Evolutionary conservation across 2,113 vertebrate genomes (phyloP).

Genomic region (Centropus unirufus): DNA sequence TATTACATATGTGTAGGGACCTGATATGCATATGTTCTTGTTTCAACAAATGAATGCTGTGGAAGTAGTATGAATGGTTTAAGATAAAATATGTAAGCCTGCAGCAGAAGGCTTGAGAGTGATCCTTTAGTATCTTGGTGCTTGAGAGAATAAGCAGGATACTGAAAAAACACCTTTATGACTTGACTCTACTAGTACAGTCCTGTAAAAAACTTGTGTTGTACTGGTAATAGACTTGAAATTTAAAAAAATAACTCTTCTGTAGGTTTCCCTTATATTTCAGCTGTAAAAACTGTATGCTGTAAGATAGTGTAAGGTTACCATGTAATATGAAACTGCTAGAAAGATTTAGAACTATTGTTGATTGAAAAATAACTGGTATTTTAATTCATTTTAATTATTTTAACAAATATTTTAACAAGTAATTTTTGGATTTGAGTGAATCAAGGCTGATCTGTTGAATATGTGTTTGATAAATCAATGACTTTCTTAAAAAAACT

Average conservation of each 20-base stretch:
- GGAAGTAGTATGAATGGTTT: not conserved
- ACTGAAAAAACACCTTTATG: not conserved
- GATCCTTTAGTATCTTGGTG: not conserved
- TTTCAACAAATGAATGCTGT: not conserved
- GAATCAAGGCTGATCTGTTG: not conserved
- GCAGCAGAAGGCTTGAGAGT: not conserved
- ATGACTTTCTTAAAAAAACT: not conserved
- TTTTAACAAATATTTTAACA: too few species aligned
- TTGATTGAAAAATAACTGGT: not conserved
- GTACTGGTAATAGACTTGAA: not conserved
- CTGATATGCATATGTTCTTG: not conserved
- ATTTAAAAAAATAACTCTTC: not conserved
- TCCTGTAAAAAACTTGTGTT: not conserved
- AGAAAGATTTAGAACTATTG: not conserved
- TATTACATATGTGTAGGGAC: not conserved
- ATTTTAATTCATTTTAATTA: too few species aligned
- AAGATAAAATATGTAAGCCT: not conserved
- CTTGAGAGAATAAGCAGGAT: not conserved
- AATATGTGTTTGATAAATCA: not conserved
- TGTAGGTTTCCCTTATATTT: not conserved
- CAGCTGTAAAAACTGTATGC: not conserved
- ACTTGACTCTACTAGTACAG: not conserved
- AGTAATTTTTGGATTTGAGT: not conserved
- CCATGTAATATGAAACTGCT: not conserved
- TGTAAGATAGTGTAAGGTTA: not conserved